Evolutionary conservation across 2,888 invertebrate genomes (phyloP).

Genomic region (Trichogramma dendrolimi): DNA sequence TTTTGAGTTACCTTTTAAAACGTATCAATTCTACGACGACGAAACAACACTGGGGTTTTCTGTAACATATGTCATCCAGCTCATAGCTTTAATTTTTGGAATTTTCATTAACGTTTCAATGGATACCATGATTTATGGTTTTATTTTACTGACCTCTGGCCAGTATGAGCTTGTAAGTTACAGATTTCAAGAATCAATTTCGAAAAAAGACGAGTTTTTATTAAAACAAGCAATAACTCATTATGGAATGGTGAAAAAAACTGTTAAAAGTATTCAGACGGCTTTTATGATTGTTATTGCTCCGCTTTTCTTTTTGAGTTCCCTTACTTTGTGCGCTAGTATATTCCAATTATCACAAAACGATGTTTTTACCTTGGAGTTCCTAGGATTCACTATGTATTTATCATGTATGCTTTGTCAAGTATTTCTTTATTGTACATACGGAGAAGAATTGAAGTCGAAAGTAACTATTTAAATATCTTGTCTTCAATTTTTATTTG

Average conservation of each 20-base stretch:
- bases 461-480: slow-evolving; percentile 12
- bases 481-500: background rate
- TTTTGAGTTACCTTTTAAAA: slow-evolving; percentile 11
- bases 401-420: slow-evolving; percentile 19
- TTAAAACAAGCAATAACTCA: slow-evolving; percentile 11
- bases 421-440: slow-evolving; percentile 23
- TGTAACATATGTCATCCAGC: slow-evolving; percentile 13
- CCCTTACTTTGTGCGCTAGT: slow-evolving; percentile 16
- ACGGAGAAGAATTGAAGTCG: slow-evolving; percentile 22
- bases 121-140: slow-evolving; percentile 23
- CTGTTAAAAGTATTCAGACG: slow-evolving; percentile 1
- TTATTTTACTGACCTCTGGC: slow-evolving; percentile 14
- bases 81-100: slow-evolving; percentile 5
- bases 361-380: slow-evolving; percentile 10
- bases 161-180: slow-evolving; percentile 19
- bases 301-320: slow-evolving; percentile 19
- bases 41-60: background rate
- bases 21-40: slow-evolving; percentile 22
- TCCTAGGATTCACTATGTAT: slow-evolving; percentile 17
- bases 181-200: slow-evolving; percentile 1
- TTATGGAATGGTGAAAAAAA: slow-evolving; percentile 8
- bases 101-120: slow-evolving; percentile 19
- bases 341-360: slow-evolving; percentile 22
- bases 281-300: slow-evolving; percentile 15
- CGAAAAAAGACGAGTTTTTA: background rate